Evolutionary conservation across 2,888 invertebrate genomes (phyloP), one percentile per base, ranked within the genome.

Genomic region (Parnassius smintheus): DNA sequence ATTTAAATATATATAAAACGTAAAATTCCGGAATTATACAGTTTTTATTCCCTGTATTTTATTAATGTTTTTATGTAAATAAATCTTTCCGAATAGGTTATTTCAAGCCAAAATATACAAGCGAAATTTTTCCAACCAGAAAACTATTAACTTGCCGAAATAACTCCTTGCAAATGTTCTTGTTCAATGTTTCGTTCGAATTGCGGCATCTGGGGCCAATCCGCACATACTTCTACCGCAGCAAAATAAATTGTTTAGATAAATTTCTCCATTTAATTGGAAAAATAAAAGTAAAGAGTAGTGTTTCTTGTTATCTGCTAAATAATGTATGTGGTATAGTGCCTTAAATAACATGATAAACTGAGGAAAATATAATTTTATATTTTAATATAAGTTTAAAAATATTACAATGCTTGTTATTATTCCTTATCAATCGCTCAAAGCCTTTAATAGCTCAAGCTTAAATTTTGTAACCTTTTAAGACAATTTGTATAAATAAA

Each of bases 171-270:
- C 56, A 56, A 61, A 61, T 61, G 51, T 56, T 61, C 56, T 61
- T 52, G 61, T 61, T 61, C 51, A 56, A 61, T 56, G 56, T 51
- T 56, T 52, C 61, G 56, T 55, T 46, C 51, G 56, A 45, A 61
- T 56, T 56, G 61, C 56, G 56, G 25, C 61, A 61, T 56, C 56
- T 61, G 56, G 75, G 72, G 76, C 80, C 74, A 74, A 76, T 75
- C 80, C 77, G 82, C 85, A 86, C 86, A 85, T 86, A 86, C 80
- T 76, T 78, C 80, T 75, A 76, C 83, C 82, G 72, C 84, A 82
- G 73, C 80, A 77, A 77, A 82, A 86, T 86, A 83, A 82, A 85
- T 82, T 78, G 77, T 69, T 73, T 69, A 76, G 80, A 82, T 78
- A 83, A 84, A 86, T 82, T 81, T 82, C 56, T 35, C 42, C 12